A percentile compares a stretch with the other conserved stretches of the same genome.
These are phyloP conservation scores for Scleropages formosus DNA, from an alignment of 2,797 vertebrate species.

Conservation along the genomic window DNA sequence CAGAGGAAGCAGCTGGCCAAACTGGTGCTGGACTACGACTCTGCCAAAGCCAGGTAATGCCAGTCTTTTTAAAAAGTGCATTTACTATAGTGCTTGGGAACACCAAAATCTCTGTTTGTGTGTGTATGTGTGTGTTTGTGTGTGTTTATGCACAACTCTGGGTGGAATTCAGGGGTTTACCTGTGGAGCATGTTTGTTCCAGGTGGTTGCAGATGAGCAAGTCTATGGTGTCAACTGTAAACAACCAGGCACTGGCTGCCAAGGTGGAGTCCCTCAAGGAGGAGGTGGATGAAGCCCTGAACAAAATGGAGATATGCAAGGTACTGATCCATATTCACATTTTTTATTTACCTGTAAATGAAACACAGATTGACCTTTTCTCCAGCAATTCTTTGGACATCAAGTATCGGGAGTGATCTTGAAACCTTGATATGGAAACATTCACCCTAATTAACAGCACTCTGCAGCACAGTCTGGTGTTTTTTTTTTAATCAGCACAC, in stretches of 20 bases:
- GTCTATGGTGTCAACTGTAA: conserved; percentile 69
- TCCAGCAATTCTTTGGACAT: no score
- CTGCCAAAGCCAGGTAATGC: conserved; percentile 81
- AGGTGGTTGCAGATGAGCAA: conserved; percentile 87
- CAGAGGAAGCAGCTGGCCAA: conserved; percentile 92
- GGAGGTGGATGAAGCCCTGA: conserved; percentile 95
- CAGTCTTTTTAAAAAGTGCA: not conserved
- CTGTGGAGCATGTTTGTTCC: conserved; percentile 30
- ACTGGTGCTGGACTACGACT: conserved; percentile 93
- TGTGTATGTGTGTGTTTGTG: not conserved
- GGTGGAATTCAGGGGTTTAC: not conserved
- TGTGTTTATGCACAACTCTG: not conserved
- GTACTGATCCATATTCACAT: no score
- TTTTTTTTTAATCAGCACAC: no score
- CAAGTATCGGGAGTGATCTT: no score
- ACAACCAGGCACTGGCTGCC: conserved; percentile 83
- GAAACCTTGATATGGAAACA: no score
- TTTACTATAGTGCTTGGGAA: not conserved
- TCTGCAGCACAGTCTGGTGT: no score
- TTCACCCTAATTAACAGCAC: no score
- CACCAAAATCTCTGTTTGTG: not conserved
- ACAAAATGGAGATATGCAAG: conserved; percentile 98
- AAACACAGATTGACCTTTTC: no score
- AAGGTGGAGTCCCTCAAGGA: conserved; percentile 93
- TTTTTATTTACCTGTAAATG: no score